A percentile compares a stretch with the other conserved stretches of the same genome.
phyloP scores from a whole-genome alignment of 2,797 vertebrate genomes.

The Halcyon smyrnensis region DNA sequence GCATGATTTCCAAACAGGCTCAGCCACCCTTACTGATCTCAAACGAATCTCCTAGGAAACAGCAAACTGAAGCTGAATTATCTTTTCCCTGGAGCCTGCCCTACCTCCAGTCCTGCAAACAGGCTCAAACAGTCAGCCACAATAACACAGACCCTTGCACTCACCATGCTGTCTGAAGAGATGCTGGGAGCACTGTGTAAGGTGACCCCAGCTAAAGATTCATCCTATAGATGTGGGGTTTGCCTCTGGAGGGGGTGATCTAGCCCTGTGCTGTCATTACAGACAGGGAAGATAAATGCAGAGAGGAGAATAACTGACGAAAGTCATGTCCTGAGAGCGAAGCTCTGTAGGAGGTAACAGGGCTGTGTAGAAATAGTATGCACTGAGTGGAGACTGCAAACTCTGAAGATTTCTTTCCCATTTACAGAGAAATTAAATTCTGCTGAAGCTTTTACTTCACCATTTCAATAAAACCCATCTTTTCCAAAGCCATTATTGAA shows the following conservation, averaged over 20 bases:
- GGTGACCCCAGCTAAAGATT: background rate
- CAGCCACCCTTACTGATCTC: background rate
- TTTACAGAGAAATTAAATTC: background rate
- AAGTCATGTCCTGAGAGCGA: background rate
- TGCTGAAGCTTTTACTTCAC: background rate
- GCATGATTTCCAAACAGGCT: background rate
- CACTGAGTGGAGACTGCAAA: background rate
- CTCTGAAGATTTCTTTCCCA: background rate
- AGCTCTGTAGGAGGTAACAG: background rate
- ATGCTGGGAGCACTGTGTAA: background rate
- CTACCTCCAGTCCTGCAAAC: background rate
- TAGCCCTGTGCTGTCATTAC: background rate
- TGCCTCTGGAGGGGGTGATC: background rate
- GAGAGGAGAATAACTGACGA: background rate
- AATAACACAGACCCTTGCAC: rapidly evolving
- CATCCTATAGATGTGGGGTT: background rate
- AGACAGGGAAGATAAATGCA: background rate
- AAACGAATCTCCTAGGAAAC: slow-evolving; percentile 55
- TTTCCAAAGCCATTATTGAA: slow-evolving; percentile 9
- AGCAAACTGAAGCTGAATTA: background rate
- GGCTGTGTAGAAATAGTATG: background rate
- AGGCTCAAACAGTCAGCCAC: background rate
- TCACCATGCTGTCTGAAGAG: background rate
- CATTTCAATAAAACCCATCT: background rate
- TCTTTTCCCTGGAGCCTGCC: background rate